These are phyloP conservation scores for Paedocypris sp. DNA, from an alignment of 2,113 vertebrate genomes.

Conservation along the genomic window DNA sequence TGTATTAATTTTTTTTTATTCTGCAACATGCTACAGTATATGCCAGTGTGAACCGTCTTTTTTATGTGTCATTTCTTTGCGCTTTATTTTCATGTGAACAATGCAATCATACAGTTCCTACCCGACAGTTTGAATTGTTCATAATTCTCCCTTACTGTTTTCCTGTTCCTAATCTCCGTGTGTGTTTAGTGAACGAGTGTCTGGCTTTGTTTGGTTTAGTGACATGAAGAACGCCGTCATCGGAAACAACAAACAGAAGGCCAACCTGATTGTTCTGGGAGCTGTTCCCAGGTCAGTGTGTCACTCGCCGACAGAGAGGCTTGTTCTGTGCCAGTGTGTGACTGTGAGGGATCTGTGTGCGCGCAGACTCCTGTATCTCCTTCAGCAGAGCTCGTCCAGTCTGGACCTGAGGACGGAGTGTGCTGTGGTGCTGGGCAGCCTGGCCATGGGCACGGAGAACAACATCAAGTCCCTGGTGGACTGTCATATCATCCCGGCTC, in stretches of 20 bases:
- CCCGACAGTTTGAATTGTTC: no score
- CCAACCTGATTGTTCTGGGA: conserved; percentile 97
- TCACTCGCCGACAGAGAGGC: no score
- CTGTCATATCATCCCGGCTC: conserved; percentile 96
- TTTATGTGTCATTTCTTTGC: no score
- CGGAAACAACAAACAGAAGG: conserved; percentile 99
- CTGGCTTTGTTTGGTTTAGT: conserved; percentile 54
- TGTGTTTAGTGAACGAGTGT: not conserved
- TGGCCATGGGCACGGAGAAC: conserved; percentile 98
- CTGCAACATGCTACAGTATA: no score
- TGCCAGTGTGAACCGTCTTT: no score
- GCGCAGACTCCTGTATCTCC: conserved; percentile 88
- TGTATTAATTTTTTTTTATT: no score
- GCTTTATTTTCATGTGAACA: no score
- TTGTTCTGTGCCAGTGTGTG: not conserved
- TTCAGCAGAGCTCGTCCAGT: conserved; percentile 89
- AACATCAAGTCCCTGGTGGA: conserved; percentile 98
- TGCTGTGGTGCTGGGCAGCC: conserved; percentile 89
- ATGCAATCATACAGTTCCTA: no score
- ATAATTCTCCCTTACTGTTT: no score
- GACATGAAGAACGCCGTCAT: conserved; percentile 99
- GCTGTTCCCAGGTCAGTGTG: conserved; percentile 87
- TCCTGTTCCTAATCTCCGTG: no score
- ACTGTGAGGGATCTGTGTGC: conserved; percentile 6
- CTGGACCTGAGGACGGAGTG: conserved; percentile 87